Evolutionary conservation across 2,888 invertebrate species (phyloP).

Genomic region (Eucera pruinosa): DNA sequence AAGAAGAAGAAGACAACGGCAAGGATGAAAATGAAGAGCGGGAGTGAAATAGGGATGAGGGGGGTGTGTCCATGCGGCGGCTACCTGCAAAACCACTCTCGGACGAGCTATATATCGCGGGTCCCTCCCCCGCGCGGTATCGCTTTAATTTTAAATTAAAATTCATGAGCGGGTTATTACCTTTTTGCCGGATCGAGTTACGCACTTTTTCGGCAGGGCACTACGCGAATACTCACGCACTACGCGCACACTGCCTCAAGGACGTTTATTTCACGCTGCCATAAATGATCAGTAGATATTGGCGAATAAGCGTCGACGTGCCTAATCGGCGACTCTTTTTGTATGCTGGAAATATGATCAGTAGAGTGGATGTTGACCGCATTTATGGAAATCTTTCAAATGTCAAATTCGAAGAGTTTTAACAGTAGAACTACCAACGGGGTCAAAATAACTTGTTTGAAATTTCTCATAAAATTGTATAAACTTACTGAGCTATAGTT

Average conservation of each 20-base stretch:
- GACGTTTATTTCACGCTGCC: constrained; percentile 50
- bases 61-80: constrained; percentile 74
- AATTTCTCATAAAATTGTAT: too few relatives aligned
- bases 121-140: constrained; percentile 77
- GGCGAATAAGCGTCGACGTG: constrained; percentile 2
- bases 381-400: too few relatives aligned
- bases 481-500: too few relatives aligned
- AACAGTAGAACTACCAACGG: too few relatives aligned
- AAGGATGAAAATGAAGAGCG: constrained; percentile 50
- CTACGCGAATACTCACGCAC: constrained; percentile 40
- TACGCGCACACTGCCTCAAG: constrained; percentile 47
- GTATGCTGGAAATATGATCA: too few relatives aligned
- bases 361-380: too few relatives aligned
- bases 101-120: constrained; percentile 71
- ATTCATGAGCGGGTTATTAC: constrained; percentile 79
- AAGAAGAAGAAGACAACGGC: constrained; percentile 55
- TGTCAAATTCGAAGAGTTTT: too few relatives aligned
- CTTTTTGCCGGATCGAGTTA: constrained; percentile 76
- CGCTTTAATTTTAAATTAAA: constrained; percentile 81
- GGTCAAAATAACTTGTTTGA: too few relatives aligned
- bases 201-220: constrained; percentile 65
- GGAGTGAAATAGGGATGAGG: constrained; percentile 63
- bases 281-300: not conserved
- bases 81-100: constrained; percentile 78
- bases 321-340: not conserved